Evolutionary conservation across 2,113 vertebrate species (phyloP).

Genomic region (Poeciliopsis occidentalis): DNA sequence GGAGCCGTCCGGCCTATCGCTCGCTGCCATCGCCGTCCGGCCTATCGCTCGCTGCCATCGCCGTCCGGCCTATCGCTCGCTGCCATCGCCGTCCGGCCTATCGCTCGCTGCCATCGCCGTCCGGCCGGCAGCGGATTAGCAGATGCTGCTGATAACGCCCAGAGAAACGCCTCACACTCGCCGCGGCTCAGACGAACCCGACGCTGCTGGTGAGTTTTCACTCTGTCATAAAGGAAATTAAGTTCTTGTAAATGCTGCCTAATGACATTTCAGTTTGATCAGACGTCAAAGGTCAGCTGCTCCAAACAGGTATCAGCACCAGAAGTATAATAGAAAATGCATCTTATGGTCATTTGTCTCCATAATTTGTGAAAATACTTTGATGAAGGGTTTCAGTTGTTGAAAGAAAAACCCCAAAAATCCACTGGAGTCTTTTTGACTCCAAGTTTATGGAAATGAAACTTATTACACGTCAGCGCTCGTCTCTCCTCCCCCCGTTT

Average conservation of each 20-base stretch:
- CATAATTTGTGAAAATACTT: too few relatives aligned
- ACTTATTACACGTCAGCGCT: background rate
- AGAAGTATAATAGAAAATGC: too few relatives aligned
- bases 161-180: conserved; percentile 35
- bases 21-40: conserved; percentile 40
- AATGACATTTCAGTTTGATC: too few relatives aligned
- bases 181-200: conserved; percentile 7
- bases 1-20: conserved; percentile 46
- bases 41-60: background rate
- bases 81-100: conserved; percentile 68
- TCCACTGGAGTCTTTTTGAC: too few relatives aligned
- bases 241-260: too few relatives aligned
- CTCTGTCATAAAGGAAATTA: too few relatives aligned
- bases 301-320: too few relatives aligned
- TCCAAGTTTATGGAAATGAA: background rate
- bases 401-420: too few relatives aligned
- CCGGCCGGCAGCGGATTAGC: conserved; percentile 60
- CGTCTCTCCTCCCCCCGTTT: background rate
- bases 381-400: too few relatives aligned
- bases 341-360: too few relatives aligned
- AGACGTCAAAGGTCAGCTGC: too few relatives aligned
- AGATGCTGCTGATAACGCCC: conserved; percentile 66
- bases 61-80: conserved; percentile 64
- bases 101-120: conserved; percentile 63
- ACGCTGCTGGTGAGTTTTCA: background rate